Percentiles rank a stretch among this genome's conserved stretches.
Conservation (phyloP, 2,113 vertebrate genomes). For the Pelusios castaneus region DNA sequence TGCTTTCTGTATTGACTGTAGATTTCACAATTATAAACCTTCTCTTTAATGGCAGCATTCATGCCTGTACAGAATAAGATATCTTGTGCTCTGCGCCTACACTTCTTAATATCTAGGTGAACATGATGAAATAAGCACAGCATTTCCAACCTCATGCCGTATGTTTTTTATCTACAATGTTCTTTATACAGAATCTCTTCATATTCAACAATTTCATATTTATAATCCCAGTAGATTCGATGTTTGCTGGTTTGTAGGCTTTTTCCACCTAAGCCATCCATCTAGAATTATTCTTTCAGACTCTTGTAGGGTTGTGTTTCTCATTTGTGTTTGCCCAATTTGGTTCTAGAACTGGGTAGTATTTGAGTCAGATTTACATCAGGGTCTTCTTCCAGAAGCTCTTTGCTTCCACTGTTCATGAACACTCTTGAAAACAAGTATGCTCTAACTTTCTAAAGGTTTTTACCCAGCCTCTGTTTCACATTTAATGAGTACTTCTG, state of each 20-base stretch:
- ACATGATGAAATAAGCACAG: neutral
- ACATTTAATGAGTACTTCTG: neutral
- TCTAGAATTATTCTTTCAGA: neutral
- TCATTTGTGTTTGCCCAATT: neutral
- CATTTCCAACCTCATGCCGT: neutral
- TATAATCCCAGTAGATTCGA: neutral
- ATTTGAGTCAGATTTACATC: neutral
- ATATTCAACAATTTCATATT: neutral
- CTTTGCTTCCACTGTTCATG: neutral
- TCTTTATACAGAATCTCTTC: neutral
- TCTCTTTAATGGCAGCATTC: neutral
- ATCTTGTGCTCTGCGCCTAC: rapidly evolving
- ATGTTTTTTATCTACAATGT: neutral
- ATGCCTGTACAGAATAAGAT: neutral
- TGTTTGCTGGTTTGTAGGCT: neutral
- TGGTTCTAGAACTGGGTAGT: neutral
- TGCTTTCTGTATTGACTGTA: neutral
- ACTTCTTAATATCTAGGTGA: rapidly evolving
- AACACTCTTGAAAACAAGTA: neutral
- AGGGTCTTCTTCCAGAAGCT: neutral
- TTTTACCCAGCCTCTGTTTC: neutral
- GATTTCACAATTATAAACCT: neutral
- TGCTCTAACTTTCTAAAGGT: neutral
- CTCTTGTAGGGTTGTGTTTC: neutral
- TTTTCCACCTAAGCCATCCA: neutral